Conservation (phyloP, 2,888 invertebrate species). For the Chorisops tibialis region DNA sequence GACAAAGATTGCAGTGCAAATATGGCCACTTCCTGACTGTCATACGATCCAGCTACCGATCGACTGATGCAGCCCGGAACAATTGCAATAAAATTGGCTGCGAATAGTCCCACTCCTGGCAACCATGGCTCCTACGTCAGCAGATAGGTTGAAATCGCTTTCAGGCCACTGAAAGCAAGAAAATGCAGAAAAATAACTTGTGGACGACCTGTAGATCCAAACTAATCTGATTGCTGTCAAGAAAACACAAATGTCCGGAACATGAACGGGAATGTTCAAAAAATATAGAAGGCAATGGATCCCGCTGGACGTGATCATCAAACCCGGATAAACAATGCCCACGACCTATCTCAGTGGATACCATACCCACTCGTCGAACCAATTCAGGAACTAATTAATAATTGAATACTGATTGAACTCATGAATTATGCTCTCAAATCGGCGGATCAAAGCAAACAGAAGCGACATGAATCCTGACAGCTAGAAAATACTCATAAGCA, state of each 20-base stretch:
- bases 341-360: conserved; percentile 97
- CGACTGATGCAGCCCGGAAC: too few species aligned
- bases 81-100: too few species aligned
- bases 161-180: conserved; percentile 77
- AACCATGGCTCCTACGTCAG: conserved; percentile 98
- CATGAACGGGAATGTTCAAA: too few species aligned
- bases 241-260: conserved; percentile 99
- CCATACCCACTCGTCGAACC: conserved; percentile 99
- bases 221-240: conserved; percentile 87
- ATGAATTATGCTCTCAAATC: too few species aligned
- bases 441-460: too few species aligned
- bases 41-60: conserved; percentile 98
- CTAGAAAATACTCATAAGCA: too few species aligned
- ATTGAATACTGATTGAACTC: too few species aligned
- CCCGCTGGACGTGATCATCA: too few species aligned
- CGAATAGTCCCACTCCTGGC: conserved; percentile 92
- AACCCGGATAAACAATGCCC: too few species aligned
- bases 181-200: not conserved
- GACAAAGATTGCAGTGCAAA: conserved; percentile 99
- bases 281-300: too few species aligned
- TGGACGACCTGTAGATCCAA: not conserved
- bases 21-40: conserved; percentile 99
- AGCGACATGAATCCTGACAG: too few species aligned
- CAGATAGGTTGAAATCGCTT: conserved; percentile 95
- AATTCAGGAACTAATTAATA: conserved; percentile 98